These are phyloP conservation scores for Agrilus biguttatus DNA, from an alignment of 2,888 invertebrate genomes.

Conservation along the genomic window DNA sequence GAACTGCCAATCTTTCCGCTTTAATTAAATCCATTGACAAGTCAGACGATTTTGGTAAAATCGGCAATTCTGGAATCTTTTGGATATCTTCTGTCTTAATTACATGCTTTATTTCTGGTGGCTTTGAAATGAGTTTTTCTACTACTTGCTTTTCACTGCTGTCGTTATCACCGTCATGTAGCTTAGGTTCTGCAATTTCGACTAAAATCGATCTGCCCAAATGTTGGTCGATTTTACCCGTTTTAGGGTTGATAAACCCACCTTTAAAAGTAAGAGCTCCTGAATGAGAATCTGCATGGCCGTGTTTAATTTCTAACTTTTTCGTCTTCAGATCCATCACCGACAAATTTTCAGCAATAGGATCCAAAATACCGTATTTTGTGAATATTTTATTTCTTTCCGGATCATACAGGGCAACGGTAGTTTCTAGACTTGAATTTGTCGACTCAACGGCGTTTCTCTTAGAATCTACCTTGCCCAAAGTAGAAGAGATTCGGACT, in stretches of 20 bases:
- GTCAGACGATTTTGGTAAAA: no score
- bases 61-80: no score
- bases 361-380: constrained; percentile 57
- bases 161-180: no score
- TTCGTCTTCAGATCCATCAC: constrained; percentile 42
- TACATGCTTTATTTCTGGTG: no score
- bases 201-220: constrained; percentile 27
- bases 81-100: no score
- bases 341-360: constrained; percentile 52
- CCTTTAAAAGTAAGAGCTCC: constrained; percentile 53
- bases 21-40: no score
- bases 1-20: no score
- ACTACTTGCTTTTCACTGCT: no score
- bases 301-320: constrained; percentile 43
- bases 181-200: constrained; percentile 30
- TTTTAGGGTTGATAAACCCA: constrained; percentile 59
- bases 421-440: constrained; percentile 49
- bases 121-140: no score
- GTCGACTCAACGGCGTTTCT: constrained; percentile 57
- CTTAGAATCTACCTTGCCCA: constrained; percentile 55
- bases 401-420: constrained; percentile 54
- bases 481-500: constrained; percentile 53
- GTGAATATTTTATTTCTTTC: constrained; percentile 57
- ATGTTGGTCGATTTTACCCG: constrained; percentile 43
- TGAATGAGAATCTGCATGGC: constrained; percentile 51